Percentiles rank a stretch among this genome's conserved stretches.
Evolutionary conservation across 2,113 vertebrate species (phyloP).

Genomic region (Menura novaehollandiae): DNA sequence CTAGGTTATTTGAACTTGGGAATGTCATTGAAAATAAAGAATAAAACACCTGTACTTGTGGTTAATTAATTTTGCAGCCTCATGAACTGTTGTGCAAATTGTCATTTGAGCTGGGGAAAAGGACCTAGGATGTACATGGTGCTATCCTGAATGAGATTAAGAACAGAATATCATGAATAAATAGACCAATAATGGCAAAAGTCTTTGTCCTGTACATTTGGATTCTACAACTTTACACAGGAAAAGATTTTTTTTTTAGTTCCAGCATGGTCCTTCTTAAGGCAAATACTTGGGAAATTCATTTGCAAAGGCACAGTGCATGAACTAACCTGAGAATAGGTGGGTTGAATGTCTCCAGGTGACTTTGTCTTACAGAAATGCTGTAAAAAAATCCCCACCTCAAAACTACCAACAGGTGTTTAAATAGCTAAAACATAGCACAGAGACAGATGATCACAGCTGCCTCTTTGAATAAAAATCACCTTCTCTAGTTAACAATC

Average conservation of each 20-base stretch:
- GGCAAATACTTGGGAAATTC: neutral
- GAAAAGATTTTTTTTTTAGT: neutral
- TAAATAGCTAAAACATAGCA: neutral
- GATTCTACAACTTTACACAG: neutral
- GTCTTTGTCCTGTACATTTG: fast-evolving
- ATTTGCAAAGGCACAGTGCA: neutral
- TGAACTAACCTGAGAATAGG: neutral
- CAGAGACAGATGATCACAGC: neutral
- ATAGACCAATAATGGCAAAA: neutral
- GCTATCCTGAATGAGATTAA: neutral
- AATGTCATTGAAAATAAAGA: neutral
- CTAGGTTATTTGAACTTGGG: neutral
- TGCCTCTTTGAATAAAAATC: neutral
- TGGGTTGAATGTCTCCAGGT: neutral
- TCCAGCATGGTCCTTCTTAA: neutral
- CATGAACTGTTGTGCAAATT: neutral
- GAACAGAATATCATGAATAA: neutral
- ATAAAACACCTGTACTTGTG: fast-evolving
- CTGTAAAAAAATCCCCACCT: fast-evolving
- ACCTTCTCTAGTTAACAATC: neutral
- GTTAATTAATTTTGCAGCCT: neutral
- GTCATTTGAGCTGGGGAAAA: neutral
- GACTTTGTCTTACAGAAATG: neutral
- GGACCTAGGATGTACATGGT: fast-evolving
- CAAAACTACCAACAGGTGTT: neutral